These are phyloP conservation scores for Hyaena hyaena DNA, from an alignment of 2,113 vertebrate genomes.

Conservation along the genomic window DNA sequence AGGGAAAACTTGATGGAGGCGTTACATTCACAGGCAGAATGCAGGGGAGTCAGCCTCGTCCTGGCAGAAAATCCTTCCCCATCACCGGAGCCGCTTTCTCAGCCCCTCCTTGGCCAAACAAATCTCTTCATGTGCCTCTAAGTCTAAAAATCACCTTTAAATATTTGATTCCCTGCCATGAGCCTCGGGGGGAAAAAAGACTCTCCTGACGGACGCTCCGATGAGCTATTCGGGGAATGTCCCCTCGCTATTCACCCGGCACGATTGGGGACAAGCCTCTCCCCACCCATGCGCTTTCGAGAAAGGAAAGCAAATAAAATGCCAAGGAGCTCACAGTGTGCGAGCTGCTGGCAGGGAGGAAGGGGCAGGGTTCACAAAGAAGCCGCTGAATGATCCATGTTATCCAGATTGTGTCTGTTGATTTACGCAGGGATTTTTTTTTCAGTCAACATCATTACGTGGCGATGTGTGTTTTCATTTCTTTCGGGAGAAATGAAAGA, in stretches of 20 bases:
- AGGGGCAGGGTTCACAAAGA: conserved; percentile 55
- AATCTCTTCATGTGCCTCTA: conserved; percentile 23
- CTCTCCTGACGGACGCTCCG: conserved; percentile 74
- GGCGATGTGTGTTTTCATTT: conserved; percentile 59
- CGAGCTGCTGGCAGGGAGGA: conserved; percentile 77
- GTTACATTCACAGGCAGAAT: conserved; percentile 20
- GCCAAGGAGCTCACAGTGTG: conserved; percentile 61
- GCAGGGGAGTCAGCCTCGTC: neutral
- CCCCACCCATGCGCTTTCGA: conserved; percentile 71
- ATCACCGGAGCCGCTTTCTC: neutral
- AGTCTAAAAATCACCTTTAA: conserved; percentile 81
- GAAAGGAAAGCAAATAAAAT: conserved; percentile 81
- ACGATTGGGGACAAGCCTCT: conserved; percentile 77
- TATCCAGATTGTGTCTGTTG: conserved; percentile 73
- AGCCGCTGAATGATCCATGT: conserved; percentile 78
- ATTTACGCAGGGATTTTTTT: conserved; percentile 47
- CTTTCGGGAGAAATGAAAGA: conserved; percentile 72
- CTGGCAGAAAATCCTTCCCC: neutral
- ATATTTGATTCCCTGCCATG: conserved; percentile 79
- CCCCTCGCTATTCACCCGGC: conserved; percentile 79
- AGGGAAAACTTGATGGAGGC: no score
- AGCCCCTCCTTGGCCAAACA: conserved; percentile 51
- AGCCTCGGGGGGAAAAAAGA: conserved; percentile 46
- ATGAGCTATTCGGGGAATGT: conserved; percentile 79
- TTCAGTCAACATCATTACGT: conserved; percentile 69